Conservation (phyloP, 2,797 vertebrate genomes). For the Simalia tracyae region DNA sequence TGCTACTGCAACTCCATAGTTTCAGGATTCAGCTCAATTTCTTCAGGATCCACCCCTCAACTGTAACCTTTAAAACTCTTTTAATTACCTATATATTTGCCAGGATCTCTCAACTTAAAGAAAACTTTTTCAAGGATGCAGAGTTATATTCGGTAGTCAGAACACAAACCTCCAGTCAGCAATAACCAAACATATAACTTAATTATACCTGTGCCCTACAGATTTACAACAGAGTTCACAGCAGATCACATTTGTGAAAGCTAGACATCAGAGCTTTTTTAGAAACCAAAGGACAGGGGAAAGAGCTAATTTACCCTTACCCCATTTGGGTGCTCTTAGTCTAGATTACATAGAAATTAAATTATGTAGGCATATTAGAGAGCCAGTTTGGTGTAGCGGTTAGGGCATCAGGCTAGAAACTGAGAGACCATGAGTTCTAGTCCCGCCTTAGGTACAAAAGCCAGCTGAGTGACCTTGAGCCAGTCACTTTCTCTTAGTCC, state of each 20-base stretch:
- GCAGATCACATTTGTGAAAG: neutral
- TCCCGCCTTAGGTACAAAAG: neutral
- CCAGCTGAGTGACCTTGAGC: neutral
- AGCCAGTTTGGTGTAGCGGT: too few relatives aligned
- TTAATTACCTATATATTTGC: neutral
- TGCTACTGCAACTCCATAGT: too few relatives aligned
- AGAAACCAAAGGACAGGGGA: neutral
- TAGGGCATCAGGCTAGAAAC: too few relatives aligned
- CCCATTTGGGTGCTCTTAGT: too few relatives aligned
- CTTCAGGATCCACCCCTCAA: neutral
- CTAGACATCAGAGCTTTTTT: neutral
- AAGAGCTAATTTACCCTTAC: neutral
- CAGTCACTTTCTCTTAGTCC: neutral
- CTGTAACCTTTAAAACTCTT: too few relatives aligned
- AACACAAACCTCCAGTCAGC: neutral
- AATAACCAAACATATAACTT: neutral
- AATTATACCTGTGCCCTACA: neutral
- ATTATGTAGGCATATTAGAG: too few relatives aligned
- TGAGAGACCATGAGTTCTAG: too few relatives aligned
- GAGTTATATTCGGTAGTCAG: neutral
- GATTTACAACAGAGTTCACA: neutral
- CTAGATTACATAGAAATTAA: too few relatives aligned
- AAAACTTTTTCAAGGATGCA: neutral
- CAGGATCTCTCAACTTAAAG: neutral
- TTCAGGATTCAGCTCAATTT: too few relatives aligned